Evolutionary conservation across 2,113 vertebrate species (phyloP), one percentile per base, ranked within the genome.

Genomic region (Oryzias javanicus): DNA sequence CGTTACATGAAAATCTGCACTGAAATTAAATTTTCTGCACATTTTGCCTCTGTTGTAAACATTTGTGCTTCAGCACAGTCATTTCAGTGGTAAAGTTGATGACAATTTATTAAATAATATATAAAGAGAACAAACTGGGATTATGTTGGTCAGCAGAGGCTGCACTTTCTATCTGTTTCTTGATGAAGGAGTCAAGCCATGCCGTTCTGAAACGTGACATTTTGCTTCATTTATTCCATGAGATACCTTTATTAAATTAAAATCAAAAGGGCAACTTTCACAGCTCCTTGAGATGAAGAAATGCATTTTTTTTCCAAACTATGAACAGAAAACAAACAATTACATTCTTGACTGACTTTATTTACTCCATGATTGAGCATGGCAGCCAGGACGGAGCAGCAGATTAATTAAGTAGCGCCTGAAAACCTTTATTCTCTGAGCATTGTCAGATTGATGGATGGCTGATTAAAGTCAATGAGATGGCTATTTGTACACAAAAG

Each of bases 371-470:
- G 94, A 95, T 93, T 92, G 94, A 95, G 92, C 94, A 71, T 72
- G 87, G 84, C 84, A 91, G 87, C 92, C 91, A 93, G 92, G 93
- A 93, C 93, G 88, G 90, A 91, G 86, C 86, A 79, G 89, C 89
- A 94, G 92, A 94, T 93, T 95, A 96, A 96, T 96, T 97, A 95
- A 94, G 93, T 93, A 85, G 87, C 88, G 88, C 90, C 91, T 81
- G 90, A 81, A 91, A 94, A 92, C 90, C 90, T 89, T 91, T 90
- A 90, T 85, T 94, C 92, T 92, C 87, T 89, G 52, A 79, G 86
- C 48, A 50, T 82, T 95, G 93, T 93, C 92, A 94, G 81, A 91
- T 92, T 94, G 93, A 95, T 90, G 93, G 93, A 96, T 93, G 81
- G 88, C 72, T 93, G 78, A 91, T 90, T 89, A 88, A 88, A 90